Evolutionary conservation across 2,113 vertebrate species (phyloP), one percentile per base, ranked within the genome.

Genomic region (Piprites chloris): DNA sequence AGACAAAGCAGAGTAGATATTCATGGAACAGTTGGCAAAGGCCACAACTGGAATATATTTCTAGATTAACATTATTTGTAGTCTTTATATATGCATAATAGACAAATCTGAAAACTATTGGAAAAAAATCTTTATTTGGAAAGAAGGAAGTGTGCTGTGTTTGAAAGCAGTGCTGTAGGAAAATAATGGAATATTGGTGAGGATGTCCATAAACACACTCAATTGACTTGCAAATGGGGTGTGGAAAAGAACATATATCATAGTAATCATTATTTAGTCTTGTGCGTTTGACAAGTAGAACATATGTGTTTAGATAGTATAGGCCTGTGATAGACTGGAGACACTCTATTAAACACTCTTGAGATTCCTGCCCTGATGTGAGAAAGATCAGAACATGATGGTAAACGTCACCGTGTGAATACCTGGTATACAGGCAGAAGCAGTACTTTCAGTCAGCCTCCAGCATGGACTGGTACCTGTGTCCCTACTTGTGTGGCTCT

Each of bases 401-500:
- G 24, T 6, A 17, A 56, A 20, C 30, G 22, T 1, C 1, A 12
- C n/a, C 12, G 5, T 19, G 37, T 73, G 44, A 9, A 42, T 41
- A 46, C 26, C 39, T 42, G 33, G 32, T 6, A 35, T 18, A 32
- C 11, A 91, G 39, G 10, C 6, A 11, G 13, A 61, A 41, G 30
- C 30, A 41, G 44, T 21, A 41, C 39, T 8, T 27, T 77, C 37
- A 27, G 28, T 67, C 30, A 41, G n/a, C 30, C 37, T 53, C 35
- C 8, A 3, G 14, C n/a, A 46, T 1, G 4, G 30, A 46, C 23
- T 8, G 24, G 20, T 27, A 18, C 39, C 9, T 9, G 4, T 6
- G 10, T 47, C n/a, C 44, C 46, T 17, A 14, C 28, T 5, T 8
- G 12, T 23, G 52, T 61, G 14, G 24, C 14, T 78, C 33, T 52